Conservation (phyloP, 2,113 vertebrate species). For the Poeciliopsis prolifica region DNA sequence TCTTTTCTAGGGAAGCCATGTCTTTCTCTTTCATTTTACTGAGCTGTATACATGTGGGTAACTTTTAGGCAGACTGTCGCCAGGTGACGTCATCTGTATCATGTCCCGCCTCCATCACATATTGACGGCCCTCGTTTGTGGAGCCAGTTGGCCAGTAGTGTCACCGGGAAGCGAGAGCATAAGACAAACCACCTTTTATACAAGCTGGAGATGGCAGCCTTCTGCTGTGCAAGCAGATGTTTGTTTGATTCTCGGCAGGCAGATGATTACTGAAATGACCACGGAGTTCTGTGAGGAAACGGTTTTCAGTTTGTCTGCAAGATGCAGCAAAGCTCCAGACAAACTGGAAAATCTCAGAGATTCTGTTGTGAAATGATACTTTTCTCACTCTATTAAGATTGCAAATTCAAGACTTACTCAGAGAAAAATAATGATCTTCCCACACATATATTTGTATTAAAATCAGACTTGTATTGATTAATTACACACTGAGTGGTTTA, state of each 20-base stretch:
- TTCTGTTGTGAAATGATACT: background rate
- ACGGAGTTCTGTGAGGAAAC: slow-evolving; percentile 1
- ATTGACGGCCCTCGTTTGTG: slow-evolving; percentile 9
- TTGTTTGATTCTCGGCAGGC: slow-evolving; percentile 43
- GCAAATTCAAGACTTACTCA: background rate
- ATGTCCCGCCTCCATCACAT: background rate
- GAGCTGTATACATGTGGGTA: background rate
- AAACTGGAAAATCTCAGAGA: background rate
- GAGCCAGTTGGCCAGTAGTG: slow-evolving; percentile 18
- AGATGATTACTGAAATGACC: slow-evolving; percentile 39
- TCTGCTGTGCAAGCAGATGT: slow-evolving; percentile 48
- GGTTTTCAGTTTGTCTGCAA: background rate
- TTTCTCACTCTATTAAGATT: background rate
- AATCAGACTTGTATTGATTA: background rate
- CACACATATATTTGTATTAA: too few relatives aligned
- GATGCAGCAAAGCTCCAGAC: background rate
- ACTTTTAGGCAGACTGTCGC: background rate
- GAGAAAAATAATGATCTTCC: background rate
- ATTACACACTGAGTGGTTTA: background rate
- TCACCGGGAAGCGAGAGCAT: slow-evolving; percentile 15
- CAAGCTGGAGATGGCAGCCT: slow-evolving; percentile 26
- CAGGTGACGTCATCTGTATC: slow-evolving; percentile 1
- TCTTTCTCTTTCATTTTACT: background rate
- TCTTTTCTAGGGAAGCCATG: background rate
- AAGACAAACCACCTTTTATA: slow-evolving; percentile 23